Percentiles rank a stretch among this genome's conserved stretches.
These are phyloP conservation scores for Procambarus virginalis DNA, from an alignment of 1,140 invertebrate species.

Conservation along the genomic window DNA sequence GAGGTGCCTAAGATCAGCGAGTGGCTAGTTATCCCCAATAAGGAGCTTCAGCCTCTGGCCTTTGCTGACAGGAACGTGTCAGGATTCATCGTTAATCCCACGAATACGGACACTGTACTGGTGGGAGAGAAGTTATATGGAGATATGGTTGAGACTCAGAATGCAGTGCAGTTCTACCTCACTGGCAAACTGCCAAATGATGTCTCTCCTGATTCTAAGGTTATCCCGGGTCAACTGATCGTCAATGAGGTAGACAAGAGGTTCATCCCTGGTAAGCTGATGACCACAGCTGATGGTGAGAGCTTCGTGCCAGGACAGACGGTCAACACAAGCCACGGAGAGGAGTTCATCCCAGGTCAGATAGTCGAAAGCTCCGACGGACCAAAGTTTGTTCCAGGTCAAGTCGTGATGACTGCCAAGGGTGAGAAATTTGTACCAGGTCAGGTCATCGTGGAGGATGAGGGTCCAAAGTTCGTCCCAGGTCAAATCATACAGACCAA, in stretches of 20 bases:
- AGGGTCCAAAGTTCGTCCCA: constrained; percentile 64
- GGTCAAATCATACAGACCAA: constrained; percentile 70
- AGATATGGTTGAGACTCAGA: constrained; percentile 66
- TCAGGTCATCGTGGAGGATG: constrained; percentile 67
- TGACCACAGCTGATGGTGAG: constrained; percentile 77
- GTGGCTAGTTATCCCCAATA: constrained; percentile 64
- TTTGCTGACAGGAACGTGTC: constrained; percentile 59
- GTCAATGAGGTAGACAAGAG: constrained; percentile 81
- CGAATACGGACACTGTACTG: constrained; percentile 53
- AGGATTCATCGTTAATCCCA: constrained; percentile 67
- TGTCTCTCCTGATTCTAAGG: constrained; percentile 61
- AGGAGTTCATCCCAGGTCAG: constrained; percentile 81
- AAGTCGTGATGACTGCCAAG: constrained; percentile 81
- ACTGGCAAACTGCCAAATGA: constrained; percentile 64
- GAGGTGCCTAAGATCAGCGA: constrained; percentile 56
- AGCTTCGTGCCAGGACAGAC: constrained; percentile 84
- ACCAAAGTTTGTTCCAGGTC: constrained; percentile 82
- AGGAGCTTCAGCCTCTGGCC: constrained; percentile 64
- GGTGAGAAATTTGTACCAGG: constrained; percentile 79
- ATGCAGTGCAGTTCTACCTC: constrained; percentile 67
- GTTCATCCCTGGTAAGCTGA: constrained; percentile 80
- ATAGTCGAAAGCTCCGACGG: constrained; percentile 78
- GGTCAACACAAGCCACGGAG: constrained; percentile 80
- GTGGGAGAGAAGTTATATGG: constrained; percentile 61
- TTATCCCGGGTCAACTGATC: constrained; percentile 63